These are phyloP conservation scores for Catharus ustulatus DNA, from an alignment of 2,797 vertebrate genomes.

Conservation along the genomic window DNA sequence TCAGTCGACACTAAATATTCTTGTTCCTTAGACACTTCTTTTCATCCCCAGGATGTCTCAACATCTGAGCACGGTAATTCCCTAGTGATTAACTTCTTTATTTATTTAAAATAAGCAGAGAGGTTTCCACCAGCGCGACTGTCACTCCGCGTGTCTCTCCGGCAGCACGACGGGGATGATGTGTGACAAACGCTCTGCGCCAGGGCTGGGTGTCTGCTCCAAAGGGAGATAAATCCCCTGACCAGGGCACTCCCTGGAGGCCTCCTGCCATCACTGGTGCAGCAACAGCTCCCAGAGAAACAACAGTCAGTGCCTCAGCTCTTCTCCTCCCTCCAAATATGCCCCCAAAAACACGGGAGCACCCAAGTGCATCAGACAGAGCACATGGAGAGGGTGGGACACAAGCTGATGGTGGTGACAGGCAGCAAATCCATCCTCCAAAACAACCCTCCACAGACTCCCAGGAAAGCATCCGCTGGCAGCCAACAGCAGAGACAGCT, in stretches of 20 bases:
- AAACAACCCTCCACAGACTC: neutral
- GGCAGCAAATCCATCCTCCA: neutral
- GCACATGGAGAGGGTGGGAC: neutral
- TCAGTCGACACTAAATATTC: constrained; percentile 1
- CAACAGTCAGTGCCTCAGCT: fast-evolving
- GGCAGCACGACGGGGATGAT: neutral
- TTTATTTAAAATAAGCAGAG: constrained; percentile 38
- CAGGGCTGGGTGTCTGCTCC: neutral
- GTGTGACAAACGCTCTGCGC: neutral
- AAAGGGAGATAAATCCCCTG: neutral
- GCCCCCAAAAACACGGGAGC: neutral
- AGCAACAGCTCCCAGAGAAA: neutral
- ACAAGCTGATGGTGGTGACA: neutral
- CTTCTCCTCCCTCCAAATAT: neutral
- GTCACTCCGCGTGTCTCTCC: neutral
- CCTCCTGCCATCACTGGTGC: neutral
- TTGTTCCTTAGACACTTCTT: constrained; percentile 37
- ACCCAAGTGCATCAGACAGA: neutral
- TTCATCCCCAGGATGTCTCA: constrained; percentile 55
- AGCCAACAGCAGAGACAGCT: neutral
- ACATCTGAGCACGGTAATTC: constrained; percentile 46
- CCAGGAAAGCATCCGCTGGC: neutral
- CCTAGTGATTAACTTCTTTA: constrained; percentile 46
- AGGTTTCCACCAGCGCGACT: neutral
- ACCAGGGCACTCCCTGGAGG: neutral